Evolutionary conservation across 2,888 invertebrate species (phyloP).

Genomic region (Dysmachus trigonus): DNA sequence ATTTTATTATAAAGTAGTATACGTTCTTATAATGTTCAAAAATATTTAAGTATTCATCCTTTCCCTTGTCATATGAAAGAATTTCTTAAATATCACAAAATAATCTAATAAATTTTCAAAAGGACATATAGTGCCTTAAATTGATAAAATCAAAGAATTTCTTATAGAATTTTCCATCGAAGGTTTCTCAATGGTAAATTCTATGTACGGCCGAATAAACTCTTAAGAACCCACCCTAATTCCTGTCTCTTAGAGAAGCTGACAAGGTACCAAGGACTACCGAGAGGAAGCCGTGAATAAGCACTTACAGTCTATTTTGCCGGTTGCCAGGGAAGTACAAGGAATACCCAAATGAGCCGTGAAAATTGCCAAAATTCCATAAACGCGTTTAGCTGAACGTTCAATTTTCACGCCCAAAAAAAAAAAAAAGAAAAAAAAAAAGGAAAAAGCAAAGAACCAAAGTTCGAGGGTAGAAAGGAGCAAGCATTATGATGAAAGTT

Average conservation of each 20-base stretch:
- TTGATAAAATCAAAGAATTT: neutral
- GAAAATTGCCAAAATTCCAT: slow-evolving; percentile 5
- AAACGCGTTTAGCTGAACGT: neutral
- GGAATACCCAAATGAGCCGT: neutral
- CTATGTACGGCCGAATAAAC: neutral
- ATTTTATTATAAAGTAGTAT: too few species aligned
- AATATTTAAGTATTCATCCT: too few species aligned
- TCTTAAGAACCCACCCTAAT: neutral
- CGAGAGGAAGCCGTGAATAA: neutral
- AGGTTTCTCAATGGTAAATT: neutral
- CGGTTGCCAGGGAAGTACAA: neutral
- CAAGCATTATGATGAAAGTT: neutral
- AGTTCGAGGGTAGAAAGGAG: neutral
- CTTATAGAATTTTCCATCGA: neutral
- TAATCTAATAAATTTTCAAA: neutral
- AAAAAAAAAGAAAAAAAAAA: neutral
- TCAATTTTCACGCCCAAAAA: neutral
- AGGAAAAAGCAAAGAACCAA: neutral
- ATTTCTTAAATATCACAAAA: neutral
- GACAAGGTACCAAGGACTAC: neutral
- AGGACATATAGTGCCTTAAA: neutral
- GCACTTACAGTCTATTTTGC: neutral
- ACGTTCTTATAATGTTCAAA: too few species aligned
- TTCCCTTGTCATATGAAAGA: too few species aligned
- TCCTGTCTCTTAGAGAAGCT: neutral